phyloP scores from a whole-genome alignment of 2,113 vertebrate genomes.

The Aspidoscelis tigris region DNA sequence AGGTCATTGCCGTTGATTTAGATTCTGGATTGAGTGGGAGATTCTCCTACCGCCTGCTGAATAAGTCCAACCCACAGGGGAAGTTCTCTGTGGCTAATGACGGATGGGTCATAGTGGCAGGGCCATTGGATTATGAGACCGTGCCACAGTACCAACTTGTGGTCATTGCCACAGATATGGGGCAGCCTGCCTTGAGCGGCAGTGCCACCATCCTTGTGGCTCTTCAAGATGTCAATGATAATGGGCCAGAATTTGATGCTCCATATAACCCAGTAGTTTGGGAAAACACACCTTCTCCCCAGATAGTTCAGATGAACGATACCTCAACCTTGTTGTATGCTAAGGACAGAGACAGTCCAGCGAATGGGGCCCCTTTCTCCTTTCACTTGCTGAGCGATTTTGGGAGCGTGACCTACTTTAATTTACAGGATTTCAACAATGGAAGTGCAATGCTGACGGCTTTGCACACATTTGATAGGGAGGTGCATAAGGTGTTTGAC shows the following conservation, averaged over 20 bases:
- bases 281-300: slow-evolving; percentile 85
- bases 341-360: slow-evolving; percentile 80
- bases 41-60: slow-evolving; percentile 81
- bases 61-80: slow-evolving; percentile 79
- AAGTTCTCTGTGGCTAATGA: slow-evolving; percentile 84
- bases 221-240: slow-evolving; percentile 87
- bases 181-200: slow-evolving; percentile 80
- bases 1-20: slow-evolving; percentile 85
- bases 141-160: slow-evolving; percentile 81
- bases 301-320: slow-evolving; percentile 81
- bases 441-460: slow-evolving; percentile 84
- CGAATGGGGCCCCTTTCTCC: slow-evolving; percentile 82
- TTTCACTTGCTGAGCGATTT: slow-evolving; percentile 78
- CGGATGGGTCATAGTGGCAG: slow-evolving; percentile 82
- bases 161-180: slow-evolving; percentile 82
- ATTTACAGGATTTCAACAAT: slow-evolving; percentile 83
- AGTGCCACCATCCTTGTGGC: slow-evolving; percentile 82
- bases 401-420: slow-evolving; percentile 74
- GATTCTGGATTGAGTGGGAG: slow-evolving; percentile 88
- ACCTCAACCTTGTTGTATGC: slow-evolving; percentile 82
- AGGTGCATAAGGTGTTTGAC: slow-evolving; percentile 81
- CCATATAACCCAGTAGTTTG: slow-evolving; percentile 84
- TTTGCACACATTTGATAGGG: slow-evolving; percentile 84
- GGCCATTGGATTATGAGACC: slow-evolving; percentile 83
- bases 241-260: slow-evolving; percentile 86